Conservation (phyloP, 2,797 vertebrate species). For the Eremophila alpestris region DNA sequence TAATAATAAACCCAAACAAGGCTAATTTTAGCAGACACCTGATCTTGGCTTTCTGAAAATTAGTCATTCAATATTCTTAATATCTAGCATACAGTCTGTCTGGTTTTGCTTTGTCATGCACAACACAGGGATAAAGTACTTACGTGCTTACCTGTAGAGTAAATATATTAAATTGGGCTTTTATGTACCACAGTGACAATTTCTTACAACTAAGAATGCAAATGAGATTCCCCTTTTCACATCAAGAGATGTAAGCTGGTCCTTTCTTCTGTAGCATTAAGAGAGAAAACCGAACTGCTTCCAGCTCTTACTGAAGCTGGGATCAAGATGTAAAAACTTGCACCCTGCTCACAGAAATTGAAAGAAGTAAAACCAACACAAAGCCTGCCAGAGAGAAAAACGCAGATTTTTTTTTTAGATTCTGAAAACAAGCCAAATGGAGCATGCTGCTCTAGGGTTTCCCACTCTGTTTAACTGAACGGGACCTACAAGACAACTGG, state of each 20-base stretch:
- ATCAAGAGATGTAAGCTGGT: not conserved
- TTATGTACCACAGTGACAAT: not conserved
- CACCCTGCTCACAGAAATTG: not conserved
- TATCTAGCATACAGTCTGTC: not conserved
- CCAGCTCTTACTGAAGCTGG: not conserved
- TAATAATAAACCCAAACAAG: conserved; percentile 42
- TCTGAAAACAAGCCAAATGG: not conserved
- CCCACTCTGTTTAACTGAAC: not conserved
- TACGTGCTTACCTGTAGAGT: not conserved
- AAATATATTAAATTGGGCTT: not conserved
- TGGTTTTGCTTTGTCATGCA: not conserved
- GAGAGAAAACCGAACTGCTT: not conserved
- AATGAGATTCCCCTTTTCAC: not conserved
- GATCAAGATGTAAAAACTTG: not conserved
- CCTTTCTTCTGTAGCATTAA: not conserved
- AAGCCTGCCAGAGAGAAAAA: not conserved
- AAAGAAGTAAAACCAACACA: not conserved
- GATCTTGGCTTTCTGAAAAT: not conserved
- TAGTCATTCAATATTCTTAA: not conserved
- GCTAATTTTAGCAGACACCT: conserved; percentile 39
- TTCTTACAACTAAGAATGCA: not conserved
- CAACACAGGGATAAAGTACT: not conserved
- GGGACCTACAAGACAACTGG: not conserved
- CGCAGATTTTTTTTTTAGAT: not conserved
- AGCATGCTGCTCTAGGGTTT: not conserved